Percentiles rank a stretch among this genome's conserved stretches.
These are phyloP conservation scores for Mormoops blainvillei DNA, from an alignment of 2,113 vertebrate species.

Conservation along the genomic window DNA sequence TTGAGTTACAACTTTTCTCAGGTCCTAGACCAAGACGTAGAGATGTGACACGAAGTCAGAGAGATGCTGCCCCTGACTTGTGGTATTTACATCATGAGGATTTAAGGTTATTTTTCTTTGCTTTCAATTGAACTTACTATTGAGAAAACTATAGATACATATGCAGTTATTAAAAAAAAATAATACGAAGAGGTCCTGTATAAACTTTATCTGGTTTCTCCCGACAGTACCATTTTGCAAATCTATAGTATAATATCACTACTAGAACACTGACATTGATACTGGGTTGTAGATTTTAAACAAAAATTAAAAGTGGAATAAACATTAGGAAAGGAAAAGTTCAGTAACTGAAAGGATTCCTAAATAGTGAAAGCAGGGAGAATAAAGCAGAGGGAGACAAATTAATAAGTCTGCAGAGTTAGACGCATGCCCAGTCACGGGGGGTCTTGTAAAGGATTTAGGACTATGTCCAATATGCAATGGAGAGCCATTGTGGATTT, in stretches of 20 bases:
- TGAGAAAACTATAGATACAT: not conserved
- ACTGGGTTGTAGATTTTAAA: not conserved
- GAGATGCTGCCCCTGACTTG: not conserved
- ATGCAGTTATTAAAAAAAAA: not conserved
- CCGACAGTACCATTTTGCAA: not conserved
- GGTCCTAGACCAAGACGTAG: not conserved
- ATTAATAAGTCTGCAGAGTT: not conserved
- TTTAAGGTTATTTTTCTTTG: not conserved
- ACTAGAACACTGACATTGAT: not conserved
- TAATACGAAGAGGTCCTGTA: not conserved
- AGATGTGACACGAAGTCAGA: not conserved
- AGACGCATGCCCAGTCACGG: accelerated
- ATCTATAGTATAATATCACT: not conserved
- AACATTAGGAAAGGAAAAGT: not conserved
- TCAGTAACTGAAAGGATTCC: not conserved
- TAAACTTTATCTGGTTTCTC: not conserved
- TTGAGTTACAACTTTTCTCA: not conserved
- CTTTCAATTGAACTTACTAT: not conserved
- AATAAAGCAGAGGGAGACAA: not conserved
- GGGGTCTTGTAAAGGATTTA: not conserved
- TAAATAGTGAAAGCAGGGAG: not conserved
- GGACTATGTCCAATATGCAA: no score
- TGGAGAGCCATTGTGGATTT: not conserved
- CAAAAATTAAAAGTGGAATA: not conserved
- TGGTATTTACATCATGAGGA: not conserved